Evolutionary conservation across 53 echinoderm and acorn worm genomes (phyloP).

Genomic region (Arbacia lixula): DNA sequence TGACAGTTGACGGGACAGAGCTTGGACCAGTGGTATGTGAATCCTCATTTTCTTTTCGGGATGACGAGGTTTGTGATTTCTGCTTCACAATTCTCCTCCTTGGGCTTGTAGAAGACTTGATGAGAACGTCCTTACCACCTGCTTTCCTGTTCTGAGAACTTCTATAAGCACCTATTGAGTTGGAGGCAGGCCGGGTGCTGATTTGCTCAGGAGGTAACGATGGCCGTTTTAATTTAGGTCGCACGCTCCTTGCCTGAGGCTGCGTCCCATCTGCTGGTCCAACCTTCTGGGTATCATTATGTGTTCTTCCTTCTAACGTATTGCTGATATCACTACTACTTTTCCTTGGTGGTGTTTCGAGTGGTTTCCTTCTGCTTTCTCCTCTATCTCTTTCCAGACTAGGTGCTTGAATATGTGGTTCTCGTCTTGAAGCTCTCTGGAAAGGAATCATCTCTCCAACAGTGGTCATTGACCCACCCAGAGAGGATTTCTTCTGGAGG

Average conservation of each 20-base stretch:
- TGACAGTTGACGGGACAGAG: not conserved
- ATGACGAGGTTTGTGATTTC: slow-evolving; percentile 1
- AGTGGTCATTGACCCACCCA: slow-evolving; percentile 45
- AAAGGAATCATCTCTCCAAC: slow-evolving; percentile 74
- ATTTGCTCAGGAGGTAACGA: slow-evolving; percentile 3
- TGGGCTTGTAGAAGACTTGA: slow-evolving; percentile 10
- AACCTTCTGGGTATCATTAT: not conserved
- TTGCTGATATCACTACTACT: too few species aligned
- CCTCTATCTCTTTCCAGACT: not conserved
- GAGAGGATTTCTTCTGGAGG: slow-evolving; percentile 20
- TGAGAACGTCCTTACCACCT: not conserved
- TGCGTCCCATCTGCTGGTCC: not conserved
- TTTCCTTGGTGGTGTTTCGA: not conserved
- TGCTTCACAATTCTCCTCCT: slow-evolving; percentile 33
- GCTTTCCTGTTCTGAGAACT: not conserved
- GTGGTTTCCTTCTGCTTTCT: too few species aligned
- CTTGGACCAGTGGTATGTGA: not conserved
- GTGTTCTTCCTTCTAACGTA: not conserved
- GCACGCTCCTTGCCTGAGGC: slow-evolving; percentile 20
- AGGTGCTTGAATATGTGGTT: slow-evolving; percentile 23
- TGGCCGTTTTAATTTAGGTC: slow-evolving; percentile 23
- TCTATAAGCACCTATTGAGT: not conserved
- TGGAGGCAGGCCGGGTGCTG: not conserved
- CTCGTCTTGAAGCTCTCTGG: slow-evolving; percentile 71
- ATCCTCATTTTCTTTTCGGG: not conserved